Conservation (phyloP, 2,888 invertebrate genomes). For the Pantelozetes paolii region DNA sequence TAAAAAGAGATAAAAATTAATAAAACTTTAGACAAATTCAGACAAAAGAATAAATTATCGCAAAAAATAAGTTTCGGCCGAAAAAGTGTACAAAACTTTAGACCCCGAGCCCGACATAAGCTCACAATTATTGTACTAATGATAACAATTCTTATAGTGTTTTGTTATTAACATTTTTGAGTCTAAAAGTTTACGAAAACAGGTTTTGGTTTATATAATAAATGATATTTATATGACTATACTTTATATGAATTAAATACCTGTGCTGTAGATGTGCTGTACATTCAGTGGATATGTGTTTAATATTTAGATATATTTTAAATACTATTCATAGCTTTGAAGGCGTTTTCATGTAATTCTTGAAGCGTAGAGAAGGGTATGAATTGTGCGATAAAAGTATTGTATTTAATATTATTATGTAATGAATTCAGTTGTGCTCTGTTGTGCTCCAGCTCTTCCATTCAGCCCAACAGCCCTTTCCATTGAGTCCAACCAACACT, state of each 20-base stretch:
- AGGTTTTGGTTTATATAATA: neutral
- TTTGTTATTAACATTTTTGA: neutral
- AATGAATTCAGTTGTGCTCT: neutral
- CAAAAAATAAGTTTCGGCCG: neutral
- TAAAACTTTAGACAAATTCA: neutral
- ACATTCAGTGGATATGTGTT: no score
- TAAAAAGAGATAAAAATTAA: neutral
- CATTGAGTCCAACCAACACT: conserved; percentile 18
- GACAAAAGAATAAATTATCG: conserved; percentile 33
- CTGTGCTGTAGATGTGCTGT: no score
- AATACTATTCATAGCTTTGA: neutral
- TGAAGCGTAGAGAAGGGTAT: conserved; percentile 15
- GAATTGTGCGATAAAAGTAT: conserved; percentile 4
- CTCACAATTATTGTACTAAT: conserved; percentile 22
- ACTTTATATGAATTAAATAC: conserved; percentile 5
- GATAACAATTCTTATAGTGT: conserved; percentile 13
- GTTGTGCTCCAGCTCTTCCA: conserved; percentile 35
- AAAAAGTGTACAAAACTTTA: neutral
- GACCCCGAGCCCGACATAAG: neutral
- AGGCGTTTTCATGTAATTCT: conserved; percentile 24
- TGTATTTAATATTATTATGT: conserved; percentile 13
- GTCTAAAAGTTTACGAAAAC: conserved; percentile 10
- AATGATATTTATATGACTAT: neutral
- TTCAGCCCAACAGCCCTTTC: conserved; percentile 25
- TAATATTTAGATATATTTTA: neutral